A percentile compares a stretch with the other conserved stretches of the same genome.
phyloP scores from a whole-genome alignment of 2,888 invertebrate genomes.

The Graphium colonna region DNA sequence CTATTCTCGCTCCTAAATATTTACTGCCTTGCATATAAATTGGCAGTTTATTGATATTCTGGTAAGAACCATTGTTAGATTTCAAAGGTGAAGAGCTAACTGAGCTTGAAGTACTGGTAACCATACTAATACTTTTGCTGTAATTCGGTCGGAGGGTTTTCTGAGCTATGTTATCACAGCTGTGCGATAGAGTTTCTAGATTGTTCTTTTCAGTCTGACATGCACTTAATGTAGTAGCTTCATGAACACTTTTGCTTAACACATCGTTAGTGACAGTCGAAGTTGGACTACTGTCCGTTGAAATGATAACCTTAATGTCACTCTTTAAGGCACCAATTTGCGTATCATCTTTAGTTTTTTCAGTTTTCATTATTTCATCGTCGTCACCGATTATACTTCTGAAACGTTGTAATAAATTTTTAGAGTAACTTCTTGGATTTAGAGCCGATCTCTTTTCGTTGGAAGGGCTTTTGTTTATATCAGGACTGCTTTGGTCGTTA shows the following conservation, averaged over 20 bases:
- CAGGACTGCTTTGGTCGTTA: slow-evolving; percentile 60
- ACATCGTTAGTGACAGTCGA: slow-evolving; percentile 49
- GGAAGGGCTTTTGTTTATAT: slow-evolving; percentile 63
- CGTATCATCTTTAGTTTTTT: slow-evolving; percentile 42
- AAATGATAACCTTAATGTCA: slow-evolving; percentile 64
- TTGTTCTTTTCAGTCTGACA: slow-evolving; percentile 66
- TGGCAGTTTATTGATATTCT: slow-evolving; percentile 71
- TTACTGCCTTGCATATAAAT: slow-evolving; percentile 90
- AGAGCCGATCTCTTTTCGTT: slow-evolving; percentile 64
- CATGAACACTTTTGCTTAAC: slow-evolving; percentile 66
- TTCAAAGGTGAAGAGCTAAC: slow-evolving; percentile 53
- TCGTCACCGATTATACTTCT: slow-evolving; percentile 75
- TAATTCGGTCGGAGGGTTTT: slow-evolving; percentile 45
- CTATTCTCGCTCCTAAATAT: slow-evolving; percentile 91
- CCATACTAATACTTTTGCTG: slow-evolving; percentile 62
- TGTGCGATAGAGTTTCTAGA: slow-evolving; percentile 59
- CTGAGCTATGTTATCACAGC: slow-evolving; percentile 61
- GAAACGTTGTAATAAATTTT: slow-evolving; percentile 70
- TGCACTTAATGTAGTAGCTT: slow-evolving; percentile 55
- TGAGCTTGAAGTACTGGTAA: slow-evolving; percentile 51
- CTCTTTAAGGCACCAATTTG: slow-evolving; percentile 44
- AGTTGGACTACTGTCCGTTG: slow-evolving; percentile 56
- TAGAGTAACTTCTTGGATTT: slow-evolving; percentile 70
- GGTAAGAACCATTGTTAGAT: slow-evolving; percentile 61
- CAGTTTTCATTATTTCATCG: slow-evolving; percentile 55